phyloP scores from a whole-genome alignment of 2,113 vertebrate species.

The Junco hyemalis region DNA sequence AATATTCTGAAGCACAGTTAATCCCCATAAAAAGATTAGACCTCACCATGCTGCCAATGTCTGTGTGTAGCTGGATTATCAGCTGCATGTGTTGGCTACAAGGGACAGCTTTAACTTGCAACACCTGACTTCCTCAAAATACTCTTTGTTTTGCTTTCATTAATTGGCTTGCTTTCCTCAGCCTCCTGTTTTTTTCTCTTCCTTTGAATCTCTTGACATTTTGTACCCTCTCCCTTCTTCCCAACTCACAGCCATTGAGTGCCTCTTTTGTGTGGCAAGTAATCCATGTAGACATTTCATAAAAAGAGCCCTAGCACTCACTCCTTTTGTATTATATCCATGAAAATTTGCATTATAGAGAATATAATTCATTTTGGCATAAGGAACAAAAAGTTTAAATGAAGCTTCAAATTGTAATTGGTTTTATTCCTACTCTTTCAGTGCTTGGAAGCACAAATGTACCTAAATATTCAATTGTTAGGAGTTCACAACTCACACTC shows the following conservation, averaged over 20 bases:
- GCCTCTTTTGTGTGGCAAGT: conserved; percentile 21
- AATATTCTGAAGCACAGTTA: conserved; percentile 50
- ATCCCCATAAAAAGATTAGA: conserved; percentile 57
- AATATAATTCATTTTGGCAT: conserved; percentile 2
- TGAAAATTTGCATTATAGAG: conserved; percentile 42
- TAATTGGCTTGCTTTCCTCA: conserved; percentile 28
- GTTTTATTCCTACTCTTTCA: background rate
- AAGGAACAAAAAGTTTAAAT: conserved; percentile 10
- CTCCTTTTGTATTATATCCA: background rate
- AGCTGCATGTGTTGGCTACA: background rate
- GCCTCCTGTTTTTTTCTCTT: background rate
- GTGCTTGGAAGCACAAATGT: background rate
- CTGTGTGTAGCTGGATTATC: conserved; percentile 43
- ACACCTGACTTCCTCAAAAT: conserved; percentile 52
- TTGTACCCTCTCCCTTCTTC: background rate
- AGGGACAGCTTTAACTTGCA: conserved; percentile 50
- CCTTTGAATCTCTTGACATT: conserved; percentile 4
- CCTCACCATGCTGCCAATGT: background rate
- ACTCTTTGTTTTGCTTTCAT: conserved; percentile 35
- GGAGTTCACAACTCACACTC: background rate
- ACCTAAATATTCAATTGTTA: background rate
- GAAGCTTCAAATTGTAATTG: conserved; percentile 2
- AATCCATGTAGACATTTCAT: background rate
- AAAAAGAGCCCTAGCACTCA: conserved; percentile 10
- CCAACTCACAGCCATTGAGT: background rate